Base-by-base conservation (phyloP, 2,113 vertebrate species). In the Mesitornis unicolor region DNA sequence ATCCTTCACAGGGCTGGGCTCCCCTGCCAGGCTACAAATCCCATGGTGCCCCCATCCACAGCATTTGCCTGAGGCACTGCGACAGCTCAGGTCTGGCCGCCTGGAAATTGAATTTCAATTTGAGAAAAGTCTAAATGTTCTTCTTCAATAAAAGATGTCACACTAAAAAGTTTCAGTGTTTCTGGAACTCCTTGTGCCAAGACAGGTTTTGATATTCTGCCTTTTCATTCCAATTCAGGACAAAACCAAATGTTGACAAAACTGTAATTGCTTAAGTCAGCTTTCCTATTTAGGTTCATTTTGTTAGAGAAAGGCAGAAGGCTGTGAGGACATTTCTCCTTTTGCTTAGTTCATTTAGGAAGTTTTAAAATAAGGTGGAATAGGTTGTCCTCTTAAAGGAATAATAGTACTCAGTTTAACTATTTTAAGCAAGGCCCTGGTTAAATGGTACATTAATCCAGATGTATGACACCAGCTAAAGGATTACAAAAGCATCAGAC, bases 71-170 rank as follows among this genome's bases (percentile, higher is more conserved):
- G 68, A 92, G 88, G 90, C 88, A 48, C 82, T 2, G 7, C 12
- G 13, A 77, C 88, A 88, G 88, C 85, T 92, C 85, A 84, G 90
- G 79, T 93, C 79, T 86, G 79, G 64, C 63, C 0, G 1, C 79
- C 48, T 91, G 90, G 83, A 94, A 95, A 96, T 36, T 92, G 92
- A 90, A 92, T 93, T 96, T 94, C 83, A 71, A 35, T 90, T 90
- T 95, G 51, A 88, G 92, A 36, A 92, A 92, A 92, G 38, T 71
- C 87, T 94, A 93, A 95, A 95, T 70, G 76, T 68, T 97, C 89
- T 95, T 96, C 67, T 78, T 95, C 90, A 92, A 71, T 86, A 71
- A 90, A 94, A 96, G 79, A 78, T 89, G 76, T 95, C 90, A 89
- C 73, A 38, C 54, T 42, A 70, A 84, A 84, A 96, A 71, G 71